Percentiles rank a stretch among this genome's conserved stretches.
phyloP scores from a whole-genome alignment of 2,797 vertebrate species.

The Cynodonichthys magdalenae region DNA sequence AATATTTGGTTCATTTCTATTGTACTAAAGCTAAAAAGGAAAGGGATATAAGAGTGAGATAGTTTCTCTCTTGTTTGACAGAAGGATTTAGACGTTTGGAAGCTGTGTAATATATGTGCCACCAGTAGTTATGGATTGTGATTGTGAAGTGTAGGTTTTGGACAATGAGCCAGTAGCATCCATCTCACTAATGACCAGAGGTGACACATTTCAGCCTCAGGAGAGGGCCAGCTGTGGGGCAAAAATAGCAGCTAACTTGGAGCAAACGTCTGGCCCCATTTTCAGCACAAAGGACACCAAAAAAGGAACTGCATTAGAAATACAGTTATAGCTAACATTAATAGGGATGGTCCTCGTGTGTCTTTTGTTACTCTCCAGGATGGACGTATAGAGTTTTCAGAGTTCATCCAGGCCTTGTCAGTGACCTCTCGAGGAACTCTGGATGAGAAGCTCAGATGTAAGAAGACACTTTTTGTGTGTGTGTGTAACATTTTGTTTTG shows the following conservation, averaged over 20 bases:
- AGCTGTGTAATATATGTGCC: slow-evolving; percentile 13
- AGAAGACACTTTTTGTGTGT: slow-evolving; percentile 67
- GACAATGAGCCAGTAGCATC: slow-evolving; percentile 53
- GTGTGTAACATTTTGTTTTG: slow-evolving; percentile 36
- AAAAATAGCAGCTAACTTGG: slow-evolving; percentile 73
- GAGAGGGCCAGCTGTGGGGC: slow-evolving; percentile 72
- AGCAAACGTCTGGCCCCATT: slow-evolving; percentile 69
- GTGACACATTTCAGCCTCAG: slow-evolving; percentile 68
- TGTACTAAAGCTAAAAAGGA: slow-evolving; percentile 26
- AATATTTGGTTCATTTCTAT: slow-evolving; percentile 12
- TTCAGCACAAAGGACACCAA: slow-evolving; percentile 53
- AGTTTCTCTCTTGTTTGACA: slow-evolving; percentile 21
- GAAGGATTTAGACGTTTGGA: slow-evolving; percentile 19
- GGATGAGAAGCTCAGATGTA: slow-evolving; percentile 98
- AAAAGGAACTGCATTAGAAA: slow-evolving; percentile 41
- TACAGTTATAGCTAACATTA: slow-evolving; percentile 27
- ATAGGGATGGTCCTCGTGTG: slow-evolving; percentile 31
- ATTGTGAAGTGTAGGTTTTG: slow-evolving; percentile 46
- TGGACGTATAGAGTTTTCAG: slow-evolving; percentile 95
- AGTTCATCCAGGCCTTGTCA: slow-evolving; percentile 98
- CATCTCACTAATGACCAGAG: slow-evolving; percentile 72
- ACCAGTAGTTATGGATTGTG: slow-evolving; percentile 18
- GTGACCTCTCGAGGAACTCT: slow-evolving; percentile 96
- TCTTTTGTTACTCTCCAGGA: slow-evolving; percentile 79
- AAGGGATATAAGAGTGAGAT: slow-evolving; percentile 6